phyloP scores from a whole-genome alignment of 1,140 invertebrate species.

The Pomacea maculata region DNA sequence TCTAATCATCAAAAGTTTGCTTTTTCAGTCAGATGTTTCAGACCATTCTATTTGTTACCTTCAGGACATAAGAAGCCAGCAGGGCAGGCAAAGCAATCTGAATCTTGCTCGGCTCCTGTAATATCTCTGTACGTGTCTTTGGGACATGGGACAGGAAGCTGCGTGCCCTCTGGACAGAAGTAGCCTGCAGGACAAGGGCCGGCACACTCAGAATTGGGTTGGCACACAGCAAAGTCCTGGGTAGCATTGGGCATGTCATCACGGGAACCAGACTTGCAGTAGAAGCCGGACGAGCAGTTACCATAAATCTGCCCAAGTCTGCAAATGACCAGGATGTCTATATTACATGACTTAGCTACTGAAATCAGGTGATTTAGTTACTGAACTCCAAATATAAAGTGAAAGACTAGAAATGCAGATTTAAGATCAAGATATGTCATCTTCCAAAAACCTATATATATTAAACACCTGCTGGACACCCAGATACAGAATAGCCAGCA shows the following conservation, averaged over 20 bases:
- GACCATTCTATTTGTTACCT: slow-evolving; percentile 32
- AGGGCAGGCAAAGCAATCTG: slow-evolving; percentile 53
- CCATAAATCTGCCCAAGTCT: slow-evolving; percentile 52
- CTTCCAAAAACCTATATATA: too few relatives aligned
- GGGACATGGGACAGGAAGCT: slow-evolving; percentile 52
- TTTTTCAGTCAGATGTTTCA: too few relatives aligned
- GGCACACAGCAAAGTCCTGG: slow-evolving; percentile 42
- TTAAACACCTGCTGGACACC: too few relatives aligned
- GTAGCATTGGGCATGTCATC: slow-evolving; percentile 48
- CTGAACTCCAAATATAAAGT: too few relatives aligned
- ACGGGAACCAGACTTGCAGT: slow-evolving; percentile 56
- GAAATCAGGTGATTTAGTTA: not conserved
- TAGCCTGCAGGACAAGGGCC: slow-evolving; percentile 57
- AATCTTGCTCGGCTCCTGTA: slow-evolving; percentile 39
- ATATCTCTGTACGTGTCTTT: slow-evolving; percentile 47
- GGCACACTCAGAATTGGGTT: slow-evolving; percentile 50
- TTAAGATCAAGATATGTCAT: too few relatives aligned
- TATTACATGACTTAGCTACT: not conserved
- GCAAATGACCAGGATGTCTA: slow-evolving; percentile 19
- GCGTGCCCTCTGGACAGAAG: slow-evolving; percentile 54
- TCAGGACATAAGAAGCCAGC: slow-evolving; percentile 51
- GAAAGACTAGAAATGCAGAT: too few relatives aligned
- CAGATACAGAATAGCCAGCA: too few relatives aligned
- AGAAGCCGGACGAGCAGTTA: slow-evolving; percentile 59
- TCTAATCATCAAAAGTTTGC: too few relatives aligned